Evolutionary conservation across 2,797 vertebrate genomes (phyloP), one percentile per base, ranked within the genome.

Genomic region (Lophura swinhoii): DNA sequence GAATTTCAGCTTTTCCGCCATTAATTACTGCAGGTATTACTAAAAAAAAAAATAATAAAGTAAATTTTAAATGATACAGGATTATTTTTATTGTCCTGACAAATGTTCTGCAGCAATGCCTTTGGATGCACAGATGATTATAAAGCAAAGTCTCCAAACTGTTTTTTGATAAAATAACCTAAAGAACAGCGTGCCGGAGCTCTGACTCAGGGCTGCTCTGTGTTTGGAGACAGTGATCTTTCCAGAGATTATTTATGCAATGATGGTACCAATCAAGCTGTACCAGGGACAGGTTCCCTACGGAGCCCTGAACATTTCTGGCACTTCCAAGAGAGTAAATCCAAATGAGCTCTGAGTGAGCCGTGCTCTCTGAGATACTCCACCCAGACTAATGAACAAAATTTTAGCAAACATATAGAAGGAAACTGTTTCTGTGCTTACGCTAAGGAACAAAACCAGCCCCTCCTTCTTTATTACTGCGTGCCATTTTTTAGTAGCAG

Each of bases 161-260:
- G 43, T 77, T 69, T 94, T 93, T 95, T 87, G 88, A 68, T 90
- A 92, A 96, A 81, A 87, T 64, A 91, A 56, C 87, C 15, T 2
- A 63, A 84, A 91, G 55, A 87, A 46, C 33, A 73, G 75, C 62
- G 80, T 80, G 78, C 78, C 87, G 64, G 84, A 75, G 84, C 76
- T 91, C 93, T 90, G 94, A 51, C 95, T 93, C 88, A 88, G 79
- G 87, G 92, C 94, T 85, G 77, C 82, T 95, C 93, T 94, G 46
- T 85, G 69, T 96, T 97, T 86, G 59, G 94, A 72, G 84, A 64
- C 63, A 93, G 81, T 1, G 5, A 88, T 85, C 68, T 89, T 87
- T 90, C 58, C 81, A 55, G 70, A 89, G 82, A 92, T 95, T 96
- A 96, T 96, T 97, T 95, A 89, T 87, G 70, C 91, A 94, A 94